Percentiles rank a stretch among this genome's conserved stretches.
phyloP scores from a whole-genome alignment of 2,113 vertebrate species.

The Ploceus nigricollis region DNA sequence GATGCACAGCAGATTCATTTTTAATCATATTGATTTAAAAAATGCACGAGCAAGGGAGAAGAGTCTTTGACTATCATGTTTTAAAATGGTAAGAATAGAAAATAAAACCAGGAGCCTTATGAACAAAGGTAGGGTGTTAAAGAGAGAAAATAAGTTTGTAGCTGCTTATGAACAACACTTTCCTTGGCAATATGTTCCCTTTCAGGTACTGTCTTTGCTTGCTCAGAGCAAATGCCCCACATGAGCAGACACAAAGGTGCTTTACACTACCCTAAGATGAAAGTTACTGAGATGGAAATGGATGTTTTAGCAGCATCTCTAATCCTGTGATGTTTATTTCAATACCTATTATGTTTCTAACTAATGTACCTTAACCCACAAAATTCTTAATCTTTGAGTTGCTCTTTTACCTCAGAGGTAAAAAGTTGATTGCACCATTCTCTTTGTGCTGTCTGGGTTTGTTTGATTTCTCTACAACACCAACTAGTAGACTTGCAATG shows the following conservation, averaged over 20 bases:
- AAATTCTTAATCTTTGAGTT: not conserved
- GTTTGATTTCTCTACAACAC: not conserved
- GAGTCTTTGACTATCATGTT: not conserved
- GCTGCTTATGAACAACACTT: not conserved
- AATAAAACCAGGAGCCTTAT: not conserved
- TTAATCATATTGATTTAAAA: conserved; percentile 51
- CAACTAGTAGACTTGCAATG: not conserved
- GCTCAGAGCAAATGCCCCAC: not conserved
- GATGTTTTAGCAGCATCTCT: not conserved
- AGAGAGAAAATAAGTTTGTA: not conserved
- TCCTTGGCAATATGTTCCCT: not conserved
- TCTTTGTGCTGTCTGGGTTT: not conserved
- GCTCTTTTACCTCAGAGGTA: not conserved
- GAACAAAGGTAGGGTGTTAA: not conserved
- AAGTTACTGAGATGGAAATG: not conserved
- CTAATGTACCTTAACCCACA: not conserved
- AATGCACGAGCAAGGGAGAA: not conserved
- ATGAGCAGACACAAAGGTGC: not conserved
- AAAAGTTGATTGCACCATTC: not conserved
- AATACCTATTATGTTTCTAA: not conserved
- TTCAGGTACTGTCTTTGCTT: not conserved
- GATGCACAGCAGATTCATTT: conserved; percentile 1
- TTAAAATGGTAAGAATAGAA: not conserved
- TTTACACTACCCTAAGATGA: not conserved
- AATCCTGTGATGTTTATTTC: not conserved